Evolutionary conservation across 2,113 vertebrate species (phyloP).

Genomic region (Clarias gariepinus): DNA sequence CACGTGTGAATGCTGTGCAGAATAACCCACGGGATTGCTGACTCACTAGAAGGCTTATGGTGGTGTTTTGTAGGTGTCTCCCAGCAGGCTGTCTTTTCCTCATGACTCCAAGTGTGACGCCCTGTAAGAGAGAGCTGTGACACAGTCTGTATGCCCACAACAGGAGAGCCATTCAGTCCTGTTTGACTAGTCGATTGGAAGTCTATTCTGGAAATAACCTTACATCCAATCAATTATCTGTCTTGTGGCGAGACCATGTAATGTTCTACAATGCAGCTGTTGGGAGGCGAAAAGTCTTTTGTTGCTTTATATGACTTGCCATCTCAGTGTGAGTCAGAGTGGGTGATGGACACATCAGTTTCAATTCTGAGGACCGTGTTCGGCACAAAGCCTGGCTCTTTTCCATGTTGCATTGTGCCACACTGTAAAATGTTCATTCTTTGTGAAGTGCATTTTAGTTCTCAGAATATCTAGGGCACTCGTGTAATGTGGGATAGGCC

Average conservation of each 20-base stretch:
- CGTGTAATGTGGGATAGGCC: not conserved
- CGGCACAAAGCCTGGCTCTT: slow-evolving; percentile 11
- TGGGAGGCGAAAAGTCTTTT: slow-evolving; percentile 31
- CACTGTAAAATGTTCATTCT: slow-evolving; percentile 4
- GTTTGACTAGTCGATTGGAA: slow-evolving; percentile 52
- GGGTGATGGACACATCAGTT: slow-evolving; percentile 15
- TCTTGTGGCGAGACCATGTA: slow-evolving; percentile 55
- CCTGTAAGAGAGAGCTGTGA: slow-evolving; percentile 5
- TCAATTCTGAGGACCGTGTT: slow-evolving; percentile 20
- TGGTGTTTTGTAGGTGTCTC: not conserved
- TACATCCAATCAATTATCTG: slow-evolving; percentile 62
- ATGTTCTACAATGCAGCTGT: slow-evolving; percentile 54
- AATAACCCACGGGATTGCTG: not conserved
- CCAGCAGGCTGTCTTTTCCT: slow-evolving; percentile 5
- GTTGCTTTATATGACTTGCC: slow-evolving; percentile 4
- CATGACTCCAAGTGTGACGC: slow-evolving; percentile 29
- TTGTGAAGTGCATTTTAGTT: slow-evolving; percentile 6
- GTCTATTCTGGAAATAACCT: slow-evolving; percentile 56
- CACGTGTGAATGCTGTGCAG: not conserved
- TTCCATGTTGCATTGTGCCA: not conserved
- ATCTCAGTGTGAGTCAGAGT: slow-evolving; percentile 11
- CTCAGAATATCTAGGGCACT: not conserved
- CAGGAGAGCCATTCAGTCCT: slow-evolving; percentile 49
- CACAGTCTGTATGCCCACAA: slow-evolving; percentile 59
- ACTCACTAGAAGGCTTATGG: not conserved